These are phyloP conservation scores for Carassius auratus DNA, from an alignment of 2,113 vertebrate genomes.

Conservation along the genomic window DNA sequence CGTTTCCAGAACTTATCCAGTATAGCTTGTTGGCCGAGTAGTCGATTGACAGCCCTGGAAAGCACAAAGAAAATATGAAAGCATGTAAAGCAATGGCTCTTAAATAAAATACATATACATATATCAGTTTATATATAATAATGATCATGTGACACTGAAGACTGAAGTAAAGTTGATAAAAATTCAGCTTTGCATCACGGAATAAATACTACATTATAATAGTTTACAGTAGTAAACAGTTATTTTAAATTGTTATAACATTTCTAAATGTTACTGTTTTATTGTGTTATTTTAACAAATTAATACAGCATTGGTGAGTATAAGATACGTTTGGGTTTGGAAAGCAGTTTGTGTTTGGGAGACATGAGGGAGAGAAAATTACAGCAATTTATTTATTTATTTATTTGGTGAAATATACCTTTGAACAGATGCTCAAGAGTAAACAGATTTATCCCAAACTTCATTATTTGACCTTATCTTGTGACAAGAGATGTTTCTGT, in stretches of 20 bases:
- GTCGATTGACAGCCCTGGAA: slow-evolving; percentile 84
- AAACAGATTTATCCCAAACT: neutral
- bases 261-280: neutral
- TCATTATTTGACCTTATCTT: neutral
- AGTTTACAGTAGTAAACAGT: neutral
- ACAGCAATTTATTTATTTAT: neutral
- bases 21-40: slow-evolving; percentile 84
- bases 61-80: neutral
- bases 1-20: slow-evolving; percentile 89
- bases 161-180: too few species aligned
- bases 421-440: neutral
- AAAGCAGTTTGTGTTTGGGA: neutral
- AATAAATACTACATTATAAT: too few species aligned
- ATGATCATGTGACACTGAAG: neutral
- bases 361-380: neutral
- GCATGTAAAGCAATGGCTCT: too few species aligned
- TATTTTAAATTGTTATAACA: neutral
- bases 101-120: neutral
- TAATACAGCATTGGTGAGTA: neutral
- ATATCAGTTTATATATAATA: too few species aligned
- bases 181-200: too few species aligned
- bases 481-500: neutral
- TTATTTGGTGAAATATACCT: neutral
- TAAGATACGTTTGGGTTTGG: neutral
- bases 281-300: neutral